These are phyloP conservation scores for Eledona agricola DNA, from an alignment of 2,888 invertebrate species.

Conservation along the genomic window DNA sequence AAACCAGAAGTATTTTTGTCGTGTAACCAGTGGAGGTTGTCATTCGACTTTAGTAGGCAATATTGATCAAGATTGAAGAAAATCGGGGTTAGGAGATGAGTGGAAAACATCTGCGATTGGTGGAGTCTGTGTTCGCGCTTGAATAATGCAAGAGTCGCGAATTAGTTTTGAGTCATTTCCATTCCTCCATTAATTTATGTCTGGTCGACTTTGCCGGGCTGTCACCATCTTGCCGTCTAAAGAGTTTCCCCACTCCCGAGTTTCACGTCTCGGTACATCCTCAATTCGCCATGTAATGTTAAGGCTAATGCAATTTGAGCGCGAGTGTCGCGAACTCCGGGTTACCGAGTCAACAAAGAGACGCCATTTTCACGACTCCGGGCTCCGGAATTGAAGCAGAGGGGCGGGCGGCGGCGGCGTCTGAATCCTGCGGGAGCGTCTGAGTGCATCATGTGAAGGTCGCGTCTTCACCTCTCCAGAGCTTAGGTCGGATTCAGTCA, in stretches of 20 bases:
- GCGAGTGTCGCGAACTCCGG: conserved; percentile 62
- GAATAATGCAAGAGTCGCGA: conserved; percentile 44
- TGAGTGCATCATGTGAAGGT: conserved; percentile 43
- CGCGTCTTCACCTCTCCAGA: conserved; percentile 38
- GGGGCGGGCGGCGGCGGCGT: conserved; percentile 33
- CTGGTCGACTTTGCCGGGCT: conserved; percentile 53
- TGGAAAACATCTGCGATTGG: too few species aligned
- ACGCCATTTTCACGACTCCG: conserved; percentile 58
- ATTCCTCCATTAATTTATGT: conserved; percentile 57
- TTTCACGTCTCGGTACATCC: conserved; percentile 65
- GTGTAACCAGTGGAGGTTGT: too few species aligned
- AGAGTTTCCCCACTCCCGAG: conserved; percentile 47
- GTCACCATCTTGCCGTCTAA: conserved; percentile 56
- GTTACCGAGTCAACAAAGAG: conserved; percentile 62
- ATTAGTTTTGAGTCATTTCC: conserved; percentile 51
- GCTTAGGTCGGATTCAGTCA: conserved; percentile 23
- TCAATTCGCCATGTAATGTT: conserved; percentile 66
- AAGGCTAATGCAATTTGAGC: conserved; percentile 66
- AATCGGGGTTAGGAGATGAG: too few species aligned
- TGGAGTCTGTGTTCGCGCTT: too few species aligned
- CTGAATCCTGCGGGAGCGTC: conserved; percentile 40
- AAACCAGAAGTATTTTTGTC: too few species aligned
- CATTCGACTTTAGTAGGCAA: too few species aligned
- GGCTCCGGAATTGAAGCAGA: conserved; percentile 36
- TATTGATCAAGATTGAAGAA: too few species aligned